These are phyloP conservation scores for Vespertilio murinus DNA, from an alignment of 2,797 vertebrate genomes.

Conservation along the genomic window DNA sequence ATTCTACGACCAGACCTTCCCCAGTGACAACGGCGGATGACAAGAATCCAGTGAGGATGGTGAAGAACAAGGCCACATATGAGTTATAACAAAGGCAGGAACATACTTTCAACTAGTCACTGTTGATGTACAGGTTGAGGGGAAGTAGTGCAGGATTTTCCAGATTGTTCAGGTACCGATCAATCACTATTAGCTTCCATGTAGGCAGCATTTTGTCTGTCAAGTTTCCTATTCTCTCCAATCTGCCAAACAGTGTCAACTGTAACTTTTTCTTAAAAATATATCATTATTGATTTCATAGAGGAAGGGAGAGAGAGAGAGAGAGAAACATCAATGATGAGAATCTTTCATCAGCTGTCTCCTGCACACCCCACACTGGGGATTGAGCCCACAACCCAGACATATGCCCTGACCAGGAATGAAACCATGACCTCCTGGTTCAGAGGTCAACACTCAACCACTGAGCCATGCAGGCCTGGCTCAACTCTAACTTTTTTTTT, in stretches of 20 bases:
- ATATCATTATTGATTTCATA: too few species aligned
- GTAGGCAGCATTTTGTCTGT: neutral
- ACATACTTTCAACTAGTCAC: neutral
- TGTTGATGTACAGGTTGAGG: neutral
- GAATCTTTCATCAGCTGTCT: too few species aligned
- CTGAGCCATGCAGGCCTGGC: too few species aligned
- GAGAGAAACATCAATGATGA: too few species aligned
- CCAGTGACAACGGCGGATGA: neutral
- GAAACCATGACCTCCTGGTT: too few species aligned
- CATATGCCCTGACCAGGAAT: too few species aligned
- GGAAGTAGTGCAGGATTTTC: neutral
- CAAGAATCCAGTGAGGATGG: neutral
- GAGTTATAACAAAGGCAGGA: neutral
- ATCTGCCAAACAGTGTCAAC: neutral
- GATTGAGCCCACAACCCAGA: too few species aligned
- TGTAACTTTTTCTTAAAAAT: neutral
- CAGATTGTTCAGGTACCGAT: neutral
- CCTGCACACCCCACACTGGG: too few species aligned
- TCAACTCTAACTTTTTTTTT: neutral
- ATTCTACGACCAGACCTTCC: neutral
- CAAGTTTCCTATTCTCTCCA: neutral
- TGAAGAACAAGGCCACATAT: neutral
- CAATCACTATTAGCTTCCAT: neutral
- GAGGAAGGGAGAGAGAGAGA: too few species aligned
- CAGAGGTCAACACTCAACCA: too few species aligned